Percentiles rank a stretch among this genome's conserved stretches.
Conservation (phyloP, 2,113 vertebrate genomes). For the Dermatemys mawii region DNA sequence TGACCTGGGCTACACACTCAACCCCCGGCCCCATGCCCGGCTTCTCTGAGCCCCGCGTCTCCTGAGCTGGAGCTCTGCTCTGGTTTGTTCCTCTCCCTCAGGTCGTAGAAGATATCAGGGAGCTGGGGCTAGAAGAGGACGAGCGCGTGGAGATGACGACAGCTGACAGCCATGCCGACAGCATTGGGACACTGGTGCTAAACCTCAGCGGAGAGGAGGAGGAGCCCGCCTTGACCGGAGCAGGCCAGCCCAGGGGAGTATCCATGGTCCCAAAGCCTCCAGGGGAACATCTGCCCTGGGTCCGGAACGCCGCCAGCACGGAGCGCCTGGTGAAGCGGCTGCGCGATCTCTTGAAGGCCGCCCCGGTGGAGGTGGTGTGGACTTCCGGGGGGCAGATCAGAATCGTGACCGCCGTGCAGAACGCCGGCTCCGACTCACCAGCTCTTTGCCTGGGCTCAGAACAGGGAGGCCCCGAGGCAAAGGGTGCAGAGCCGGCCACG, state of each 20-base stretch:
- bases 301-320: not conserved
- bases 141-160: no score
- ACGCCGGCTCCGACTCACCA: not conserved
- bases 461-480: not conserved
- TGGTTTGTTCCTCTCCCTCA: not conserved
- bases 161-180: not conserved
- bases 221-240: not conserved
- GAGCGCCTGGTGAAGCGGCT: not conserved
- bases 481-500: not conserved
- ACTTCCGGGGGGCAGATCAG: no score
- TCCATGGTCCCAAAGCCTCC: not conserved
- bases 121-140: not conserved
- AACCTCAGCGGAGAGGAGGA: not conserved
- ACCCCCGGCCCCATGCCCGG: not conserved
- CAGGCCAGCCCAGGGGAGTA: not conserved
- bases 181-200: not conserved
- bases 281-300: not conserved
- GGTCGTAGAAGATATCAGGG: not conserved
- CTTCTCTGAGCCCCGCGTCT: not conserved
- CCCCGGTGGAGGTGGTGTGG: no score
- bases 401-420: not conserved
- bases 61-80: not conserved
- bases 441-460: not conserved
- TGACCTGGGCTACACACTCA: not conserved
- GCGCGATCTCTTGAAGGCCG: not conserved